Percentiles rank a stretch among this genome's conserved stretches.
Evolutionary conservation across 2,113 vertebrate genomes (phyloP).

Genomic region (Tupaia tana): DNA sequence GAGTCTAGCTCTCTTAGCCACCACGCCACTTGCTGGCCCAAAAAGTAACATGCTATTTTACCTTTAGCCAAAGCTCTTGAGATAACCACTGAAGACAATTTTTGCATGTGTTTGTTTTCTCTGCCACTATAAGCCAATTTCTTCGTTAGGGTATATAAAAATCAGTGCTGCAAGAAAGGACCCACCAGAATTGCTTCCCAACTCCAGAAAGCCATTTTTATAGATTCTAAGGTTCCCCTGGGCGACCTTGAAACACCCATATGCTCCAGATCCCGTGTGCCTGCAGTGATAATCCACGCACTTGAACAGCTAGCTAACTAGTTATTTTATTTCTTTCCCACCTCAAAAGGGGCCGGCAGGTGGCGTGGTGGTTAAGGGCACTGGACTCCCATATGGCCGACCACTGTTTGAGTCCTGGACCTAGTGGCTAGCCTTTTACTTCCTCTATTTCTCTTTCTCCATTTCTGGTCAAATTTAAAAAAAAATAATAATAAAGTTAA

Average conservation of each 20-base stretch:
- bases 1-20: too few relatives aligned
- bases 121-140: background rate
- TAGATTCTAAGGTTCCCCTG: background rate
- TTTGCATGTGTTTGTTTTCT: background rate
- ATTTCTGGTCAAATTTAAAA: too few relatives aligned
- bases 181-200: background rate
- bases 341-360: too few relatives aligned
- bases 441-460: too few relatives aligned
- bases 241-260: background rate
- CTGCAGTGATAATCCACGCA: background rate
- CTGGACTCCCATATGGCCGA: too few relatives aligned
- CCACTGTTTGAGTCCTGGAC: too few relatives aligned
- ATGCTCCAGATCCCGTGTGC: background rate
- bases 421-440: too few relatives aligned
- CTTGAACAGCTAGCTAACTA: background rate
- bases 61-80: slow-evolving; percentile 20
- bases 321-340: slow-evolving; percentile 3
- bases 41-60: slow-evolving; percentile 24
- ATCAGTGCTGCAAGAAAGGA: background rate
- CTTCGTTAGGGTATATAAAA: background rate
- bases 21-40: too few relatives aligned
- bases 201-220: background rate
- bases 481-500: too few relatives aligned
- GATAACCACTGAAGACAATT: background rate
- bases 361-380: too few relatives aligned